Conservation (phyloP, 2,113 vertebrate species). For the Poeciliopsis occidentalis region DNA sequence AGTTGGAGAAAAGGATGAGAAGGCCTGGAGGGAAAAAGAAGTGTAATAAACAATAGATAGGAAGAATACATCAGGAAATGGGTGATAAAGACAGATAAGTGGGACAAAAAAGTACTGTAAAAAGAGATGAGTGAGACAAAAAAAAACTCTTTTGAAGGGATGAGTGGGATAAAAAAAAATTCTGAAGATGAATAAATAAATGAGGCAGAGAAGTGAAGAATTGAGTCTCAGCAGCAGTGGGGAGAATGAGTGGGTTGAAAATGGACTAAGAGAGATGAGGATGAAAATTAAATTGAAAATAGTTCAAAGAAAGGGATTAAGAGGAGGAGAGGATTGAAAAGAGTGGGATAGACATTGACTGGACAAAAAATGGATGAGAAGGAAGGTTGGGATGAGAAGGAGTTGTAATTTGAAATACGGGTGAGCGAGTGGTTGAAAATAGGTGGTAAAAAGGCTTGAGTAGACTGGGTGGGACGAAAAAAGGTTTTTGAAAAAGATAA, state of each 20-base stretch:
- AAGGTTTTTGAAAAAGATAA: neutral
- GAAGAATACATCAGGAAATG: no score
- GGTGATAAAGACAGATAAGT: no score
- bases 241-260: neutral
- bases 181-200: neutral
- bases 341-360: no score
- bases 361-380: no score
- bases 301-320: no score
- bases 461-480: neutral
- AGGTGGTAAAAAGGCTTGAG: neutral
- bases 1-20: no score
- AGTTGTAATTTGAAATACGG: neutral
- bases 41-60: no score
- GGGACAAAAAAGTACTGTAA: no score
- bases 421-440: neutral
- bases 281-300: neutral
- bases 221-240: neutral
- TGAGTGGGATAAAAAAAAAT: neutral
- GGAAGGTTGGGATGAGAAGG: neutral
- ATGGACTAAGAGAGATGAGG: neutral
- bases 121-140: no score
- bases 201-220: neutral
- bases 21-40: no score
- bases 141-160: neutral
- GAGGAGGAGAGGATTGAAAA: no score